phyloP scores from a whole-genome alignment of 2,888 invertebrate species.

The Dyspetes luteomarginatus region DNA sequence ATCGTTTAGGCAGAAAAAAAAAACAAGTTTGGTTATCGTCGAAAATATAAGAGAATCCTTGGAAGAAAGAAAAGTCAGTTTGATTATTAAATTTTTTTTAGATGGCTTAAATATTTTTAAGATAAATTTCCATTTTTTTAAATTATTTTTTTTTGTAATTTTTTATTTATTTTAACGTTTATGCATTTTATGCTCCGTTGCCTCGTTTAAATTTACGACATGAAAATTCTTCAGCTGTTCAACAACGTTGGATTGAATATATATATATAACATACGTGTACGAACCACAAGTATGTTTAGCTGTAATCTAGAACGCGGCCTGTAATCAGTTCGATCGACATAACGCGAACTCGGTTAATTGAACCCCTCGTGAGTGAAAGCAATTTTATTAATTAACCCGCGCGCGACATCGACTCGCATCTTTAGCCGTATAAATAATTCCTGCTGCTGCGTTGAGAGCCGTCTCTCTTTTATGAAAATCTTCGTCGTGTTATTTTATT shows the following conservation, averaged over 20 bases:
- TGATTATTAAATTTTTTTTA: too few species aligned
- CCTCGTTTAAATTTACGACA: conserved; percentile 39
- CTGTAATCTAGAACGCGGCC: conserved; percentile 53
- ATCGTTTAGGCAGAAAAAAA: conserved; percentile 41
- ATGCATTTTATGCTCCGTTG: conserved; percentile 19
- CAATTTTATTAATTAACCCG: conserved; percentile 63
- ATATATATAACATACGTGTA: neutral
- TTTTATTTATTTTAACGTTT: too few species aligned
- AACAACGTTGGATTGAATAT: conserved; percentile 4
- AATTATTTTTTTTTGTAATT: neutral
- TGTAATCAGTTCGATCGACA: conserved; percentile 54
- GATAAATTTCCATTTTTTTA: neutral
- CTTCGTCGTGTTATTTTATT: neutral
- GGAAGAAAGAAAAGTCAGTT: too few species aligned
- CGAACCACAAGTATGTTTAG: too few species aligned
- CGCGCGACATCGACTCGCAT: conserved; percentile 38
- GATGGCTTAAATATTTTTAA: too few species aligned
- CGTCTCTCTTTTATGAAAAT: neutral
- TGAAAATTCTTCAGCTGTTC: conserved; percentile 49
- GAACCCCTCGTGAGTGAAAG: conserved; percentile 60
- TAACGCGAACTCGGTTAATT: conserved; percentile 45
- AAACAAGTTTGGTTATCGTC: conserved; percentile 36
- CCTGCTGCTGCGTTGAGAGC: neutral
- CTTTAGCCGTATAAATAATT: neutral
- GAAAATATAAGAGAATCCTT: conserved; percentile 22